phyloP scores from a whole-genome alignment of 1,140 invertebrate species.

The Rhyacophila brunnea region DNA sequence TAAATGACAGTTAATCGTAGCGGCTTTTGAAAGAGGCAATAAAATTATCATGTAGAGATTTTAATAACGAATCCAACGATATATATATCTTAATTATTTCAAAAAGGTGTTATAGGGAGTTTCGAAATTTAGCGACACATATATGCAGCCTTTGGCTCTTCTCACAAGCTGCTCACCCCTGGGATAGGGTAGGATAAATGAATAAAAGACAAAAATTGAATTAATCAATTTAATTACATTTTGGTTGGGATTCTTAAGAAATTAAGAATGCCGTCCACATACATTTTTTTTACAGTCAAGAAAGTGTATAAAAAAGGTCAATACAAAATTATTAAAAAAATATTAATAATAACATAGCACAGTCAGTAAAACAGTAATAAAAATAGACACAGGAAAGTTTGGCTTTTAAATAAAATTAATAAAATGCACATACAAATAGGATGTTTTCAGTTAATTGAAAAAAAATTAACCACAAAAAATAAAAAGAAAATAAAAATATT shows the following conservation, averaged over 20 bases:
- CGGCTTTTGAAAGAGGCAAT: too few species aligned
- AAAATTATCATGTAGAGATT: too few species aligned
- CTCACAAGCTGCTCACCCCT: too few species aligned
- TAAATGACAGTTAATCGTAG: too few species aligned
- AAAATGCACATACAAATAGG: constrained; percentile 9
- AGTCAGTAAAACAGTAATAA: constrained; percentile 13
- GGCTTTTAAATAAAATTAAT: not conserved
- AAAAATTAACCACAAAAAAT: constrained; percentile 5
- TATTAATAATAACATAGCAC: constrained; percentile 3
- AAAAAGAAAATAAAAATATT: constrained; percentile 1
- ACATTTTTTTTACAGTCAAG: constrained; percentile 12
- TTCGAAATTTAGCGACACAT: too few species aligned
- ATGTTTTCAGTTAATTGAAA: constrained; percentile 8
- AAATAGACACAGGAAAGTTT: constrained; percentile 11
- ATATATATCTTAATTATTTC: too few species aligned
- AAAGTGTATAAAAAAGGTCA: constrained; percentile 21
- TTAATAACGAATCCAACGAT: too few species aligned
- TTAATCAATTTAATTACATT: constrained; percentile 1
- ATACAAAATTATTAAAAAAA: constrained; percentile 22
- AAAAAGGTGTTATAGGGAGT: too few species aligned
- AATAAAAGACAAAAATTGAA: not conserved
- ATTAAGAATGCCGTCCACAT: not conserved
- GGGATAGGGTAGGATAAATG: too few species aligned
- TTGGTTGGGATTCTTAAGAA: not conserved
- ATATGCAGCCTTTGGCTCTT: too few species aligned